A percentile compares a stretch with the other conserved stretches of the same genome.
These are phyloP conservation scores for Drosophila rubida DNA, from an alignment of 2,888 invertebrate genomes.

Conservation along the genomic window DNA sequence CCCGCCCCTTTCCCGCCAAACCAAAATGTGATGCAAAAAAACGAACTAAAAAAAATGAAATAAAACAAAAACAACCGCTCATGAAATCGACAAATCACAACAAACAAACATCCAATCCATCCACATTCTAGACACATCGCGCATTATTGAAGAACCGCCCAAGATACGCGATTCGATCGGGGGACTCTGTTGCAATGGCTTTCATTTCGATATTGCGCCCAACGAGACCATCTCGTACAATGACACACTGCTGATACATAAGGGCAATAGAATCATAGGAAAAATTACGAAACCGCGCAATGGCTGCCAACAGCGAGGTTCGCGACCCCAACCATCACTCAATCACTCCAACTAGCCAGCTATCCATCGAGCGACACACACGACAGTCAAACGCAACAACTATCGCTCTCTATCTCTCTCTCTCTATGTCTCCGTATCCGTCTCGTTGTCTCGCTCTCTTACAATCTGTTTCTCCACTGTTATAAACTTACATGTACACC, in stretches of 20 bases:
- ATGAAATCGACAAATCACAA: conserved; percentile 48
- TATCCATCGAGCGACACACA: conserved; percentile 21
- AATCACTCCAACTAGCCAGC: conserved; percentile 35
- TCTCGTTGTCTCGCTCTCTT: conserved; percentile 17
- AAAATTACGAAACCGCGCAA: conserved; percentile 78
- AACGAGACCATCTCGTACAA: conserved; percentile 81
- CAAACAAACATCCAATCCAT: conserved; percentile 59
- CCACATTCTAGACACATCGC: conserved; percentile 77
- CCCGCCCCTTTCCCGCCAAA: not conserved
- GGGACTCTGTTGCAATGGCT: conserved; percentile 81
- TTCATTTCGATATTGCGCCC: conserved; percentile 76
- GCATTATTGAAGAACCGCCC: conserved; percentile 73
- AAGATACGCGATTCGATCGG: conserved; percentile 74
- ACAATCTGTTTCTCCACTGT: conserved; percentile 17
- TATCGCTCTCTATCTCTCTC: conserved; percentile 27
- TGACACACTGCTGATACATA: conserved; percentile 79
- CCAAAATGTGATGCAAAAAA: too few relatives aligned
- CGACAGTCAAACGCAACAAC: conserved; percentile 24
- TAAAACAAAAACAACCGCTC: conserved; percentile 18
- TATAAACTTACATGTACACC: conserved; percentile 38
- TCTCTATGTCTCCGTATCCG: conserved; percentile 10
- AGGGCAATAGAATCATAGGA: conserved; percentile 79
- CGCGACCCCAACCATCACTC: conserved; percentile 47
- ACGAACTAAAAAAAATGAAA: too few relatives aligned
- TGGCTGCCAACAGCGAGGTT: conserved; percentile 80